Base-by-base conservation (phyloP, 2,888 invertebrate genomes). In the Dioctria rufipes region DNA sequence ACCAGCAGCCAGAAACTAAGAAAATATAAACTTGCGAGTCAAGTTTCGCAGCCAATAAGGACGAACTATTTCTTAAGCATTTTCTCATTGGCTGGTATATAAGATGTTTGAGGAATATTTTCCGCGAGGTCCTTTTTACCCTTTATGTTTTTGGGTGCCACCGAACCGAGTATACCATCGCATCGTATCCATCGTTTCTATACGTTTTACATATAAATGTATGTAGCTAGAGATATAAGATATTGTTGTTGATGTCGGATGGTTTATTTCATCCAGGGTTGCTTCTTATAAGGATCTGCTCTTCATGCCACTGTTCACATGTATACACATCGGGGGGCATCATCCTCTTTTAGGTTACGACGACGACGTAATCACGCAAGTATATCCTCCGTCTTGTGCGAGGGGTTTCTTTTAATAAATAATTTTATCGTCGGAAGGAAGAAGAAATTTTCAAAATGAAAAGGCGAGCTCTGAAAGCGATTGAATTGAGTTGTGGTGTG, bases 31-130 rank as follows among this genome's bases (percentile, higher is more conserved):
- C 77, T 77, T 77, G 77, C 73, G 61, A 63, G 77, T 73, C 77
- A 49, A 77, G 49, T 81, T 81, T 73, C 73, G 71, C 78, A 81
- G 81, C 81, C 81, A 81, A 81, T 81, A 81, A 81, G 81, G 63
- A 81, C 81, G 81, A 73, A 78, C 78, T 66, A 54, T 81, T 81
- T 81, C 81, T 81, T 81, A 78, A 81, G 78, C 71, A 79, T 81
- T 81, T 81, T 81, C 81, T 81, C 81, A 81, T 81, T 81, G 81
- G 81, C 73, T 81, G 77, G 49, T 49, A 63, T 63, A 61, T 77
- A 77, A 77, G 77, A 77, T 61, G 63, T 46, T 77, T 61, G 61
- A 63, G 63, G 63, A 77, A 77, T 77, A 77, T 77, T 77, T 77
- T 77, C 63, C 77, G 77, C 77, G 77, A 49, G 63, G 77, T 77